A percentile compares a stretch with the other conserved stretches of the same genome.
phyloP scores from a whole-genome alignment of 2,113 vertebrate genomes.

The Phalacrocorax brasilianus region DNA sequence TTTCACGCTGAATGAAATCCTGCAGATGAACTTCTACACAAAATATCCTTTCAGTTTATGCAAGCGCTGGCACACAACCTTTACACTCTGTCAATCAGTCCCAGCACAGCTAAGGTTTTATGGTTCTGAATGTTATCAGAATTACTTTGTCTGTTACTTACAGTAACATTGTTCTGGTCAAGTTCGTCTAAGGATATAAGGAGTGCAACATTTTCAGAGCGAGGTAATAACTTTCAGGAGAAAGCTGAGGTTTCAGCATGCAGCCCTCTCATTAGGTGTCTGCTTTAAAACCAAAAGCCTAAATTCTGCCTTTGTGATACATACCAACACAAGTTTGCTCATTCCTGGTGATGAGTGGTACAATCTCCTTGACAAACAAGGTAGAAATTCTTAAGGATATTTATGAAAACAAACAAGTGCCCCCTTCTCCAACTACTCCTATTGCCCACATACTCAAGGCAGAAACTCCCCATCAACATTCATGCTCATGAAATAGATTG shows the following conservation, averaged over 20 bases:
- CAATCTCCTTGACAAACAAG: neutral
- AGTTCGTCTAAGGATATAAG: constrained; percentile 4
- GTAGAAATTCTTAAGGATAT: neutral
- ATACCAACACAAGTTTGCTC: neutral
- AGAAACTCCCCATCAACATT: neutral
- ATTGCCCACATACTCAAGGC: neutral
- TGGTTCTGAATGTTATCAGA: constrained; percentile 21
- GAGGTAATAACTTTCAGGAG: neutral
- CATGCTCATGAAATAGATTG: neutral
- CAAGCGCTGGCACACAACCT: constrained; percentile 11
- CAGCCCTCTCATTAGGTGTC: neutral
- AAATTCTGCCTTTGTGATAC: neutral
- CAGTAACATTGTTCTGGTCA: neutral
- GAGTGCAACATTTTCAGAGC: neutral
- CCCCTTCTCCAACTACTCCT: neutral
- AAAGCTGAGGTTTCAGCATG: neutral
- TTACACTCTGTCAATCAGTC: neutral
- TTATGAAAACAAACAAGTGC: neutral
- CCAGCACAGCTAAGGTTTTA: constrained; percentile 4
- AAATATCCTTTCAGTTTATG: constrained; percentile 42
- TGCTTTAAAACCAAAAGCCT: neutral
- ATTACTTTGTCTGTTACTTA: constrained; percentile 15
- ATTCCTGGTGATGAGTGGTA: neutral
- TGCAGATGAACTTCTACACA: constrained; percentile 46
- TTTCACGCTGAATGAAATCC: constrained; percentile 20